phyloP scores from a whole-genome alignment of 2,888 invertebrate species.

The Marasmarcha lunaedactyla region DNA sequence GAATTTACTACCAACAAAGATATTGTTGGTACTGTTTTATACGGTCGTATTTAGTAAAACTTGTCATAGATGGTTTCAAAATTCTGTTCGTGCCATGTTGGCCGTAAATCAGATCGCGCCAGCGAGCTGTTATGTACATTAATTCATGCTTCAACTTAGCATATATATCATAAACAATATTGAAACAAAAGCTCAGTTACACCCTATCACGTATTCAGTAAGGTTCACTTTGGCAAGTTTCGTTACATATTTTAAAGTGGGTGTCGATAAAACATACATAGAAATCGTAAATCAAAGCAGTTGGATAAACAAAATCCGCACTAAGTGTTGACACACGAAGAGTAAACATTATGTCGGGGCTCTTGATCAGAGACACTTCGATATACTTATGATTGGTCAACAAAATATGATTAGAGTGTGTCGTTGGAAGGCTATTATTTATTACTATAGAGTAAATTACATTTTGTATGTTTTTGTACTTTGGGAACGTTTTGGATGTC shows the following conservation, averaged over 20 bases:
- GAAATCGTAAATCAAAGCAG: conserved; percentile 14
- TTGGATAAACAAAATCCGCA: conserved; percentile 14
- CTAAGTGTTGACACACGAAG: conserved; percentile 5
- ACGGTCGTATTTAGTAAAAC: no score
- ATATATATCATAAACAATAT: conserved; percentile 3
- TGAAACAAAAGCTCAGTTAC: background rate
- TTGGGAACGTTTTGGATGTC: no score
- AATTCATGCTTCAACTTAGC: conserved; percentile 19
- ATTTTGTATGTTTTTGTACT: no score
- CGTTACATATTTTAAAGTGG: background rate
- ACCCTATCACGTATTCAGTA: background rate
- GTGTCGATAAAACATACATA: background rate
- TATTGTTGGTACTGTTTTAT: no score
- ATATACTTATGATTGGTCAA: no score
- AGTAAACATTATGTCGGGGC: background rate
- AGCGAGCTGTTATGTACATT: conserved; percentile 23
- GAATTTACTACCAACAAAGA: no score
- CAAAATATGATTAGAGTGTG: no score
- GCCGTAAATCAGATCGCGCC: conserved; percentile 23
- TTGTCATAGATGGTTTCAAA: conserved; percentile 15
- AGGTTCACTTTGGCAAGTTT: background rate
- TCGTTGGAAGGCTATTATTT: no score
- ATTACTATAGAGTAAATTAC: no score
- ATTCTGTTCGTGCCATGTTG: conserved; percentile 19
- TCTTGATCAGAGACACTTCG: no score